Base-by-base conservation (phyloP, 2,113 vertebrate species). In the Heloderma charlesbogerti region DNA sequence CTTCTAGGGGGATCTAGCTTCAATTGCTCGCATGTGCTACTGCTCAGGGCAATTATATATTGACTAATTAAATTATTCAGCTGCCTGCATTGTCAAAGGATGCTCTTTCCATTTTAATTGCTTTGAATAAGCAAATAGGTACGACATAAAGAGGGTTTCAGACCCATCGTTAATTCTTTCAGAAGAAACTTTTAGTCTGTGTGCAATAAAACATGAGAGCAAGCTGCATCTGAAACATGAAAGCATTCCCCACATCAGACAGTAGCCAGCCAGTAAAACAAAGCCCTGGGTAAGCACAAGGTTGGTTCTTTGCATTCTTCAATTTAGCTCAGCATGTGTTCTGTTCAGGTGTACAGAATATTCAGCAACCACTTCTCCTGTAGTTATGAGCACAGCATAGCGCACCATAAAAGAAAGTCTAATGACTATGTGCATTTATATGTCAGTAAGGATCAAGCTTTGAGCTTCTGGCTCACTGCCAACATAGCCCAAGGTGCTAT, bases 131-230 rank as follows among this genome's bases (percentile, higher is more conserved):
- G 94, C 77, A 95, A 94, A 94, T 85, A 94, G 82, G 66, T 79
- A 60, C 84, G 90, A 93, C 93, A 93, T 94, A 94, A 91, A 86
- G 92, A 88, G 93, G 92, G 91, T 88, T 96, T 96, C 90, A 86
- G 90, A 91, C 84, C 89, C 0, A 0, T 93, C 93, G 92, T 96
- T 93, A 96, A 96, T 94, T 94, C 93, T 94, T 96, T 96, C 91
- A 95, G 92, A 94, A 93, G 90, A 89, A 90, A 93, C 95, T 96
- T 95, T 95, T 95, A 93, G 72, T 51, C 51, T 45, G 9, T 69
- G 88, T 0, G 15, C 83, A 91, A 94, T 90, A 92, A 92, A 95
- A 94, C 66, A 84, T 34, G 63, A 91, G 95, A 89, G 90, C 88
- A 92, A 90, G 83, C 78, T n/a, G 88, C 0, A 29, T 91, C 75